Evolutionary conservation across 1,140 invertebrate genomes (phyloP), one percentile per base, ranked within the genome.

Genomic region (Cotesia glomerata): DNA sequence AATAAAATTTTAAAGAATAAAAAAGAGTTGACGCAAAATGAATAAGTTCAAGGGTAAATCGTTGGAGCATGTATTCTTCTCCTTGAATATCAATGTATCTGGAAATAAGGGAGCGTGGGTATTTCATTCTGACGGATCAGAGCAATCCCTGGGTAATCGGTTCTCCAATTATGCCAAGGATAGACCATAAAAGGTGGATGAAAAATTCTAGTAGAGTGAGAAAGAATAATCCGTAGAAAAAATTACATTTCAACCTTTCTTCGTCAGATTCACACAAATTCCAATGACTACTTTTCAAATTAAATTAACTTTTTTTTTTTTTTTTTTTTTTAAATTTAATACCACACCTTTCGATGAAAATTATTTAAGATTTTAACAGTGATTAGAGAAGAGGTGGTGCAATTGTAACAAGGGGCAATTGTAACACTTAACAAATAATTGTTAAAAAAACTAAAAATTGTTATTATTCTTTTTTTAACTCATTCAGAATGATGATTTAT

Each of bases 61-160:
- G 32, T 58, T 18, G 56, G 32, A 16, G 56, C 56, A 77, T 76
- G 76, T 77, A 80, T 63, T 77, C 62, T 58, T 18, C 80, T 80
- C 80, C 77, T 82, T 82, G 79, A 83, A 82, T 82, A 81, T 82
- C 81, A 82, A 83, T 82, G 77, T 61, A 62, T 70, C 72, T 72
- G 77, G 75, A 81, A 82, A 77, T 79, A 76, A 74, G 74, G 75
- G 73, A 77, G 74, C 9, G 11, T 35, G 59, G 34, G 59, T n/a
- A 62, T 62, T 35, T 36, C 32, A 13, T 35, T 13, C 11, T 1
- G 16, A n/a, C 59, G 32, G 59, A 32, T 62, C 59, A 36, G 32
- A 62, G 14, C 34, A 62, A 62, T 62, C 59, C 59, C 14, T 35
- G 16, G 59, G 35, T 62, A 62, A 62, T 62, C 26, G 59, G n/a